Evolutionary conservation across 92 coral and sea anemone genomes (phyloP), one percentile per base, ranked within the genome.

Genomic region (Palythoa caribaeorum): DNA sequence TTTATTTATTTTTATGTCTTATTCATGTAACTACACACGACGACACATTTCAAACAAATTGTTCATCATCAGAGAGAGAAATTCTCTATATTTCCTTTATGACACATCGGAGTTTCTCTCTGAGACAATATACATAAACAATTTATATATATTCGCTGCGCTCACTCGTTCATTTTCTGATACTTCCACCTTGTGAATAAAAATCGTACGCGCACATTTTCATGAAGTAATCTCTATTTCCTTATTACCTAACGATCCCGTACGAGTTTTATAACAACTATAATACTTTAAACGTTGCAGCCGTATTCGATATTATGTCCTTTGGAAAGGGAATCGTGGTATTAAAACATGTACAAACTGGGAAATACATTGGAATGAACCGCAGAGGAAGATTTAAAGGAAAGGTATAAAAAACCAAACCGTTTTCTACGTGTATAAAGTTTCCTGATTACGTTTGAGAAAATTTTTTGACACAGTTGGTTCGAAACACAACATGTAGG

Each of bases 291-390:
- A 35, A 2, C 28, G 36, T 62, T 91, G 12, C 78, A 96, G 98
- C 96, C 11, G 76, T 89, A 74, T 96, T 96, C 70, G 95, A 93
- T 70, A 80, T 88, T 47, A 93, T 94, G 90, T 93, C 96, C 53
- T 84, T 91, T 73, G 98, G 96, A 80, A 92, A 93, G 3, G 94
- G 98, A 83, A 90, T 96, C 14, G 94, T 96, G 13, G 83, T 93
- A 69, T 91, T 96, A 39, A 91, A 80, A 28, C 90, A 90, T 87
- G 75, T 90, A 12, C 83, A 71, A 83, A 94, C 94, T 35, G 91
- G 91, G 48, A 89, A 93, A 55, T 96, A 93, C 83, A 84, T 96
- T 53, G 96, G 96, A 40, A 94, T 96, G 21, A 94, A 90, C 79
- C 90, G 89, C 68, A 92, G 85, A 59, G 98, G 98, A 70, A 71